A percentile compares a stretch with the other conserved stretches of the same genome.
Evolutionary conservation across 2,888 invertebrate species (phyloP).

Genomic region (Embidobia sp.): DNA sequence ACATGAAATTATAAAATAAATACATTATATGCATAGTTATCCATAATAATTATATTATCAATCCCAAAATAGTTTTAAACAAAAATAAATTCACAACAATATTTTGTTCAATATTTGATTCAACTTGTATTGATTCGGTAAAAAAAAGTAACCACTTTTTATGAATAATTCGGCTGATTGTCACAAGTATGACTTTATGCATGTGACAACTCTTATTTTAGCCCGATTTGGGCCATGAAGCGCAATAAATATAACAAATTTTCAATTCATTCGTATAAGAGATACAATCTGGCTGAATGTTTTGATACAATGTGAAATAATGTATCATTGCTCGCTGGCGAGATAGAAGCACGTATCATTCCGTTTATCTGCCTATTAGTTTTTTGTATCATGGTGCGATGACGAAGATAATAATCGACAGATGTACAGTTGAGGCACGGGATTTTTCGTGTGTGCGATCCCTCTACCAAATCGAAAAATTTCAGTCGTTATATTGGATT

Average conservation of each 20-base stretch:
- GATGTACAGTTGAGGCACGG: slow-evolving; percentile 34
- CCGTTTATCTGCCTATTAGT: slow-evolving; percentile 48
- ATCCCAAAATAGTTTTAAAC: too few species aligned
- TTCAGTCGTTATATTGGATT: slow-evolving; percentile 55
- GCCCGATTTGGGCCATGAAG: slow-evolving; percentile 6
- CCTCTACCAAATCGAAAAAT: slow-evolving; percentile 55
- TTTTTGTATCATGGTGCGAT: slow-evolving; percentile 29
- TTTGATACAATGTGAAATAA: slow-evolving; percentile 44
- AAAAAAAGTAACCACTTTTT: too few species aligned
- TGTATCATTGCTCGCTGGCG: slow-evolving; percentile 17
- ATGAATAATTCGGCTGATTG: too few species aligned
- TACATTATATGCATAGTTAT: too few species aligned
- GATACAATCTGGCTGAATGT: slow-evolving; percentile 37
- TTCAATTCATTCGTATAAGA: slow-evolving; percentile 37
- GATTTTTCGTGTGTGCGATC: slow-evolving; percentile 36
- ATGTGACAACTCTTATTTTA: slow-evolving; percentile 3
- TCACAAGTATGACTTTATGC: slow-evolving; percentile 2
- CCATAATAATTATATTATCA: too few species aligned
- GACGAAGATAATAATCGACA: slow-evolving; percentile 53
- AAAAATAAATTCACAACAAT: too few species aligned
- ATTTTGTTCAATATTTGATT: too few species aligned
- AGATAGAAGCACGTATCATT: slow-evolving; percentile 33
- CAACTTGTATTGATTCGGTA: too few species aligned
- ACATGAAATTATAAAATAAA: too few species aligned
- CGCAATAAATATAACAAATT: slow-evolving; percentile 38